Evolutionary conservation across 2,888 invertebrate genomes (phyloP).

Genomic region (Prionchulus punctatus): DNA sequence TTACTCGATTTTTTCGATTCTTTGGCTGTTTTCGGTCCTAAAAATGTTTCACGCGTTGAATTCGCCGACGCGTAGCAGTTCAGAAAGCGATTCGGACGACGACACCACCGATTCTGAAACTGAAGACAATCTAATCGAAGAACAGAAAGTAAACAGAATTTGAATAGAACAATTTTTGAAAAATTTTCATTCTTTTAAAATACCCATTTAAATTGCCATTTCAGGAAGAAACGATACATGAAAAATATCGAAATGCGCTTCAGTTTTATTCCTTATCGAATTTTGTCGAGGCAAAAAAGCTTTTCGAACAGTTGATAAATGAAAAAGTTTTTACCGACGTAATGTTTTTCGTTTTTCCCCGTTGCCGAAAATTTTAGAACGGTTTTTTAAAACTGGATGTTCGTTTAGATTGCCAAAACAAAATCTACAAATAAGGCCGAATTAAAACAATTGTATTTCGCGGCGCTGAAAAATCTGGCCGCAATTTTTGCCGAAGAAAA

Average conservation of each 20-base stretch:
- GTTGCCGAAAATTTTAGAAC: not conserved
- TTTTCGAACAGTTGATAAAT: not conserved
- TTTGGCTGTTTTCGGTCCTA: too few species aligned
- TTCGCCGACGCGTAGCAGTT: too few species aligned
- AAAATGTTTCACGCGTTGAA: too few species aligned
- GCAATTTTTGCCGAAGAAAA: not conserved
- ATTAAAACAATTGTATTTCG: not conserved
- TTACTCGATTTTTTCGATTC: too few species aligned
- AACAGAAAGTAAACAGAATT: too few species aligned
- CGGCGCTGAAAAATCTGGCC: not conserved
- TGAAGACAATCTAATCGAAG: too few species aligned
- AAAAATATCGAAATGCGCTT: not conserved
- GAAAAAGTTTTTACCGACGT: not conserved
- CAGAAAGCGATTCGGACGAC: too few species aligned
- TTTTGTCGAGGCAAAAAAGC: not conserved
- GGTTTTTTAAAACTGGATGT: not conserved
- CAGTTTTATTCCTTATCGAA: not conserved
- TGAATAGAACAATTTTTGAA: too few species aligned
- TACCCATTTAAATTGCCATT: too few species aligned
- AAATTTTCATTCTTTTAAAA: too few species aligned
- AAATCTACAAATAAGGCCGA: not conserved
- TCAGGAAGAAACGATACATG: not conserved
- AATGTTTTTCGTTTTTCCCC: not conserved
- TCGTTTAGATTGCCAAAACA: not conserved
- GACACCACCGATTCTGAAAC: too few species aligned